A percentile compares a stretch with the other conserved stretches of the same genome.
Conservation (phyloP, 2,113 vertebrate species). For the Phrynocephalus versicolor region DNA sequence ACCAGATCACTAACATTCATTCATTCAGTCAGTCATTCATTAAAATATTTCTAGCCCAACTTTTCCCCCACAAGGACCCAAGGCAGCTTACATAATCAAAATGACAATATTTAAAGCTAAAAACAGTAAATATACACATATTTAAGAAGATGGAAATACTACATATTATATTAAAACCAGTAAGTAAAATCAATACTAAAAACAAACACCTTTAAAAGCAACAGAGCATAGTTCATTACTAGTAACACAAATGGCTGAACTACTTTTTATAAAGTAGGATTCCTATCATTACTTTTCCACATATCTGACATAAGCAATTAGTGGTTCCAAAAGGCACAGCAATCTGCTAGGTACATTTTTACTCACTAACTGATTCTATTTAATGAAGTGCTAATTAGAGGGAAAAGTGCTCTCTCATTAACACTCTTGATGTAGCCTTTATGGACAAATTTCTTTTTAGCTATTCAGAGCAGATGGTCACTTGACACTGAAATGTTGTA, state of each 20-base stretch:
- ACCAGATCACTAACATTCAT: not conserved
- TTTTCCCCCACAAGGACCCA: no score
- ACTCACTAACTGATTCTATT: conserved; percentile 46
- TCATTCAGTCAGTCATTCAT: not conserved
- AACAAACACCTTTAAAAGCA: no score
- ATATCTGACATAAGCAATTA: conserved; percentile 46
- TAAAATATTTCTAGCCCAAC: no score
- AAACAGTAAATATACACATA: no score
- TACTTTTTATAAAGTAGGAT: conserved; percentile 32
- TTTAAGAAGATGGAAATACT: no score
- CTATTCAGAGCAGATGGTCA: conserved; percentile 46
- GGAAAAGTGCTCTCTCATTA: conserved; percentile 30
- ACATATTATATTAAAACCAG: no score
- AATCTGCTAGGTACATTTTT: conserved; percentile 47
- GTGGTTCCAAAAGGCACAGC: conserved; percentile 37
- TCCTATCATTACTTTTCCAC: conserved; percentile 35
- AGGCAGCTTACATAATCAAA: no score
- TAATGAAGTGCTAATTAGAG: conserved; percentile 64
- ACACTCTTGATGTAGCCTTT: conserved; percentile 39
- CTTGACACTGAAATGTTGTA: not conserved
- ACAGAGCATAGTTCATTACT: no score
- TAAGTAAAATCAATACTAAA: no score
- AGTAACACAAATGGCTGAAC: not conserved
- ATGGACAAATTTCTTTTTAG: conserved; percentile 40
- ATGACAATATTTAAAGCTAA: no score